A percentile compares a stretch with the other conserved stretches of the same genome.
Evolutionary conservation across 2,113 vertebrate species (phyloP).

Genomic region (Meleagris gallopavo): DNA sequence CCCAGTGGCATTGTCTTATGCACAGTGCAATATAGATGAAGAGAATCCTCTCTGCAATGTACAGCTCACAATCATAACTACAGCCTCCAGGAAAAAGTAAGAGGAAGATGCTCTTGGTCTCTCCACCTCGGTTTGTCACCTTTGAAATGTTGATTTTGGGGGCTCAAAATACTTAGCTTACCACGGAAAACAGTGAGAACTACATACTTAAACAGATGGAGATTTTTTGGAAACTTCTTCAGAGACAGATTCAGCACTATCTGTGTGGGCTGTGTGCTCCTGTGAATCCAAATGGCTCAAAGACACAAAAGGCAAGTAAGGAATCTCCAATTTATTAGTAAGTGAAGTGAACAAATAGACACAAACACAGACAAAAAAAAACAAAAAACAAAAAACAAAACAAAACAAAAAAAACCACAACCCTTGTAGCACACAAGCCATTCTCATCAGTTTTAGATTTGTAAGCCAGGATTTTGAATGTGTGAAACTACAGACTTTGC

Average conservation of each 20-base stretch:
- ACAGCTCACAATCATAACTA: background rate
- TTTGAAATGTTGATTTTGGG: background rate
- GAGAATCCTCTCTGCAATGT: background rate
- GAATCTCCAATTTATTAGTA: background rate
- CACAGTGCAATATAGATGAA: background rate
- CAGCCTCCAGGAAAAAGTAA: background rate
- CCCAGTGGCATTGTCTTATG: background rate
- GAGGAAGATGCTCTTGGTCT: background rate
- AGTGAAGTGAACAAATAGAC: background rate
- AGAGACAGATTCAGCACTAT: background rate
- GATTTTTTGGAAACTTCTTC: background rate
- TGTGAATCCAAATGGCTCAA: background rate
- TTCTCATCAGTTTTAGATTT: background rate
- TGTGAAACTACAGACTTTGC: background rate
- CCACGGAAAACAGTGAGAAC: background rate
- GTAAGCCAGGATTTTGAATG: background rate
- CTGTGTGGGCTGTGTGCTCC: fast-evolving
- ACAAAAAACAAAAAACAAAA: background rate
- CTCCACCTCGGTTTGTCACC: background rate
- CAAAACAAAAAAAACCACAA: background rate
- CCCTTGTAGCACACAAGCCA: background rate
- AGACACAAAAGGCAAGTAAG: background rate
- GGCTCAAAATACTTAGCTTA: background rate
- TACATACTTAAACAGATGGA: background rate
- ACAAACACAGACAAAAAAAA: background rate